A percentile compares a stretch with the other conserved stretches of the same genome.
Evolutionary conservation across 2,888 invertebrate species (phyloP).

Genomic region (Tiphia femorata): DNA sequence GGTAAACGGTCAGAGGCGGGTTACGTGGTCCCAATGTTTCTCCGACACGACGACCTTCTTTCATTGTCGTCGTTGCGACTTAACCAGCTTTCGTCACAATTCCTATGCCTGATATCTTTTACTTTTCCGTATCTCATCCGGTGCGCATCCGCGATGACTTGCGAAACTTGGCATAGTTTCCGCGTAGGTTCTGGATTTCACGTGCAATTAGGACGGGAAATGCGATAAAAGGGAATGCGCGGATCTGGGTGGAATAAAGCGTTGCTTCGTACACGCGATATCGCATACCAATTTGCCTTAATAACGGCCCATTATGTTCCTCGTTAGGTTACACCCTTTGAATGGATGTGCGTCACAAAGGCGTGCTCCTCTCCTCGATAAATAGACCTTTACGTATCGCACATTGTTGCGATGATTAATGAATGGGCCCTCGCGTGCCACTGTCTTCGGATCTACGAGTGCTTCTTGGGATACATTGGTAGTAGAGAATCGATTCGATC

Average conservation of each 20-base stretch:
- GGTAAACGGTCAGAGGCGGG: conserved; percentile 9
- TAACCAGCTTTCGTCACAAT: conserved; percentile 57
- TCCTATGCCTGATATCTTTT: conserved; percentile 28
- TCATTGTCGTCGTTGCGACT: conserved; percentile 54
- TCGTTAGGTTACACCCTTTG: background rate
- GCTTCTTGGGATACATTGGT: too few relatives aligned
- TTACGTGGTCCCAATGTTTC: conserved; percentile 20
- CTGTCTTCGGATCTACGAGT: too few relatives aligned
- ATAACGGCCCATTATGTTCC: conserved; percentile 2
- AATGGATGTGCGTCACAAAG: background rate
- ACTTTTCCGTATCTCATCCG: background rate
- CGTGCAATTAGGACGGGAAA: conserved; percentile 12
- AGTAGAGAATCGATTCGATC: too few relatives aligned
- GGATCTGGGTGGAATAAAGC: conserved; percentile 6
- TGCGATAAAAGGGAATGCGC: background rate
- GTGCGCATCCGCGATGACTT: conserved; percentile 19
- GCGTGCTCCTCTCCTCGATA: too few relatives aligned
- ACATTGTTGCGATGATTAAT: too few relatives aligned
- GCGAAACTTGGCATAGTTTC: conserved; percentile 13
- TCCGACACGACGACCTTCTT: conserved; percentile 32
- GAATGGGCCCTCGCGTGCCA: too few relatives aligned
- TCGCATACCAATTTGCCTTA: conserved; percentile 1
- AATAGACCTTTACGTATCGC: too few relatives aligned
- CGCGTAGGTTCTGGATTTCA: conserved; percentile 17
- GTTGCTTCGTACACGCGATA: conserved; percentile 1